Percentiles rank a stretch among this genome's conserved stretches.
phyloP scores from a whole-genome alignment of 2,888 invertebrate species.

The Ichneumoninae sp. region DNA sequence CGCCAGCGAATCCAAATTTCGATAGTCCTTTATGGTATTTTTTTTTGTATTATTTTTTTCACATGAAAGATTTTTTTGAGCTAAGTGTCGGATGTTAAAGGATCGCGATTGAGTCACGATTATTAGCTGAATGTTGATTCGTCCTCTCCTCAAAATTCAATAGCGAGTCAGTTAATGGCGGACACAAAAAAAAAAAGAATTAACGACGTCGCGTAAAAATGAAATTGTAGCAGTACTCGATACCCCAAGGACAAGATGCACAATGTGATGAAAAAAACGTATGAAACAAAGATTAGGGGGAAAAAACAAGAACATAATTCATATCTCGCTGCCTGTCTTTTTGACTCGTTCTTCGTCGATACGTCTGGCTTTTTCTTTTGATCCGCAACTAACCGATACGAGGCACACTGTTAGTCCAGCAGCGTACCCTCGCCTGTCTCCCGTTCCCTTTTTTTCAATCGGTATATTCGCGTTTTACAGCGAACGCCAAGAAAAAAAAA shows the following conservation, averaged over 20 bases:
- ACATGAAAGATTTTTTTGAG: slow-evolving; percentile 22
- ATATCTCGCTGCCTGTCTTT: slow-evolving; percentile 31
- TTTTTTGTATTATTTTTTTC: slow-evolving; percentile 1
- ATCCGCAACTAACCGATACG: not conserved
- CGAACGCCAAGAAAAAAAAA: slow-evolving; percentile 47
- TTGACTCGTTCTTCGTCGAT: not conserved
- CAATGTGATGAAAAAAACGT: slow-evolving; percentile 63
- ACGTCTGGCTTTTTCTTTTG: not conserved
- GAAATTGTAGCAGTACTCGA: slow-evolving; percentile 6
- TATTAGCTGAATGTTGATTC: not conserved
- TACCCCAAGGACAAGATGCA: slow-evolving; percentile 9
- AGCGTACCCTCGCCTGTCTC: not conserved
- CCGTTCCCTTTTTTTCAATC: slow-evolving; percentile 4
- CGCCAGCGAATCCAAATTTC: slow-evolving; percentile 14
- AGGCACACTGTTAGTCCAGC: slow-evolving; percentile 12
- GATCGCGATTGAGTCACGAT: slow-evolving; percentile 1
- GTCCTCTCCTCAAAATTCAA: not conserved
- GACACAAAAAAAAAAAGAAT: slow-evolving; percentile 7
- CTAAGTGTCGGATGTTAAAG: slow-evolving; percentile 12
- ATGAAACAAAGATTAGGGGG: slow-evolving; percentile 72
- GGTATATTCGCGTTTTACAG: slow-evolving; percentile 30
- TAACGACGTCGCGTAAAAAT: not conserved
- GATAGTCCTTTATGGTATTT: not conserved
- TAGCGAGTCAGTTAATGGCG: not conserved
- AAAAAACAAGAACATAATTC: slow-evolving; percentile 72